A percentile compares a stretch with the other conserved stretches of the same genome.
phyloP scores from a whole-genome alignment of 2,797 vertebrate species.

The Urocyon cinereoargenteus region DNA sequence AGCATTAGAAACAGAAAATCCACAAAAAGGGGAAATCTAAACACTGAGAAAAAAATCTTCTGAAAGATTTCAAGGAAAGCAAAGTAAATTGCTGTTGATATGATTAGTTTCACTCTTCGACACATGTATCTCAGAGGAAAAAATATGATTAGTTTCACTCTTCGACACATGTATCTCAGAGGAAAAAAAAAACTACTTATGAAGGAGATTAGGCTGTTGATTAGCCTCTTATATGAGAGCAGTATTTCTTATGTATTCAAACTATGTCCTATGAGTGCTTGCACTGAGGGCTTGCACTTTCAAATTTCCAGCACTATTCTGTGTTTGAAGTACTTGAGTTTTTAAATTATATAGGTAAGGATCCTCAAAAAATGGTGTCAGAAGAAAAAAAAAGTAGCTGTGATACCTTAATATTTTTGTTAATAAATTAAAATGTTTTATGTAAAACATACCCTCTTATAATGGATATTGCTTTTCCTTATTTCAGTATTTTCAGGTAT shows the following conservation, averaged over 20 bases:
- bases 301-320: constrained; percentile 19
- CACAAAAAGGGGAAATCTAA: neutral
- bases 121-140: neutral
- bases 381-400: neutral
- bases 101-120: neutral
- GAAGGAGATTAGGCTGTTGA: constrained; percentile 25
- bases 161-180: neutral
- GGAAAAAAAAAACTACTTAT: constrained; percentile 46
- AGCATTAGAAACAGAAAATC: constrained; percentile 40
- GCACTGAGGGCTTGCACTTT: neutral
- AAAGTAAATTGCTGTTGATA: neutral
- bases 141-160: neutral
- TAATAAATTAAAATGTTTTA: constrained; percentile 9
- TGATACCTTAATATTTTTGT: neutral
- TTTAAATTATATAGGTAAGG: constrained; percentile 51
- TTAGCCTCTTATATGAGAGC: constrained; percentile 43
- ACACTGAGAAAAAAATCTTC: neutral
- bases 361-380: neutral
- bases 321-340: constrained; percentile 39
- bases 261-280: constrained; percentile 5
- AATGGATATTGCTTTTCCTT: neutral
- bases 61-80: neutral
- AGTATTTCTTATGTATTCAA: constrained; percentile 54
- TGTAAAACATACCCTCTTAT: neutral
- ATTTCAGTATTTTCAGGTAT: neutral